Evolutionary conservation across 2,888 invertebrate species (phyloP).

Genomic region (Stenurella melanura): DNA sequence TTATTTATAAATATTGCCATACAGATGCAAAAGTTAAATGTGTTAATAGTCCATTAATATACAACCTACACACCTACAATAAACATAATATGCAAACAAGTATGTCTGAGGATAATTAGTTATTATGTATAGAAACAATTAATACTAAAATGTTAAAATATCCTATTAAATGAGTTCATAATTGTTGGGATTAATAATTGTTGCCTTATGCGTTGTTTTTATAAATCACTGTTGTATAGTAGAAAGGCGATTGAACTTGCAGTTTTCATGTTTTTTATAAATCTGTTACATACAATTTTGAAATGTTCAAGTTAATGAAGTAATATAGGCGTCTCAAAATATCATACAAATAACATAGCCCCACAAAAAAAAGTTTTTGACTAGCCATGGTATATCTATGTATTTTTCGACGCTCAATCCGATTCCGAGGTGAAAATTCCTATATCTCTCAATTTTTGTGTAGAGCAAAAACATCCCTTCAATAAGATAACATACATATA

Average conservation of each 20-base stretch:
- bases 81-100: slow-evolving; percentile 31
- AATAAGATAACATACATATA: too few relatives aligned
- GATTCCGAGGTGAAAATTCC: too few relatives aligned
- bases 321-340: too few relatives aligned
- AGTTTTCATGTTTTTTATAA: too few relatives aligned
- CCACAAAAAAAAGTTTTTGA: too few relatives aligned
- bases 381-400: too few relatives aligned
- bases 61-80: slow-evolving; percentile 19
- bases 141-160: slow-evolving; percentile 26
- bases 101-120: slow-evolving; percentile 13
- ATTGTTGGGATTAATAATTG: slow-evolving; percentile 15
- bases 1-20: slow-evolving; percentile 19
- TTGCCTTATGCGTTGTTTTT: not conserved
- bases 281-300: too few relatives aligned
- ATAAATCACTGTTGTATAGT: not conserved
- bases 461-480: too few relatives aligned
- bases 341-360: too few relatives aligned
- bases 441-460: too few relatives aligned
- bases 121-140: slow-evolving; percentile 20
- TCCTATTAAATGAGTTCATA: slow-evolving; percentile 13
- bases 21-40: slow-evolving; percentile 10
- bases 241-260: not conserved
- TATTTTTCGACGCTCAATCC: too few relatives aligned
- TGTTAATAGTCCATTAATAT: slow-evolving; percentile 26
- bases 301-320: too few relatives aligned